Conservation (phyloP, 2,797 vertebrate species). For the Antennarius maculatus region DNA sequence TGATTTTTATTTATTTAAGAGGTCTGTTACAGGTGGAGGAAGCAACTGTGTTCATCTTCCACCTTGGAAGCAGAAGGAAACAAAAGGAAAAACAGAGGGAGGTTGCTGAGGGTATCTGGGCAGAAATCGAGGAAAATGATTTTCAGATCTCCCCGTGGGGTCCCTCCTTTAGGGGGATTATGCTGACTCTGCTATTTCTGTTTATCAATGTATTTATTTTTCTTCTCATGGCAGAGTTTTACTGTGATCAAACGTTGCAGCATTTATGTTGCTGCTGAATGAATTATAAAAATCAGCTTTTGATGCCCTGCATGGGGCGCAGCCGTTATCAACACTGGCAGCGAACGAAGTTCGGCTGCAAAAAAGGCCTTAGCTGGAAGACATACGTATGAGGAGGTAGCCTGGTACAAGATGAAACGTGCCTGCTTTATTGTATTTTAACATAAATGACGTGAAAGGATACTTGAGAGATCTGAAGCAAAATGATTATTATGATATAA, state of each 20-base stretch:
- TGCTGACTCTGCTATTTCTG: slow-evolving; percentile 72
- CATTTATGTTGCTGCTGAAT: slow-evolving; percentile 71
- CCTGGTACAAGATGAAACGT: slow-evolving; percentile 52
- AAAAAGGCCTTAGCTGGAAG: slow-evolving; percentile 62
- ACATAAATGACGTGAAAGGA: slow-evolving; percentile 28
- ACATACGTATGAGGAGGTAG: slow-evolving; percentile 29
- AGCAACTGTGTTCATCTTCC: slow-evolving; percentile 43
- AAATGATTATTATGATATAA: slow-evolving; percentile 35
- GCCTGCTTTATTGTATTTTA: slow-evolving; percentile 55
- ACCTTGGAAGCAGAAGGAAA: slow-evolving; percentile 33
- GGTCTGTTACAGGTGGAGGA: slow-evolving; percentile 37
- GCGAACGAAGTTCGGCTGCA: slow-evolving; percentile 51
- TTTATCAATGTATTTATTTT: slow-evolving; percentile 81
- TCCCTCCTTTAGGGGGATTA: slow-evolving; percentile 60
- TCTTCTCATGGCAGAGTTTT: slow-evolving; percentile 74
- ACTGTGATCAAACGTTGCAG: slow-evolving; percentile 79
- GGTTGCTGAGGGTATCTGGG: slow-evolving; percentile 37
- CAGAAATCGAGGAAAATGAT: slow-evolving; percentile 40
- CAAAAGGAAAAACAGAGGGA: slow-evolving; percentile 14
- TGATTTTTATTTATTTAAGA: slow-evolving; percentile 68
- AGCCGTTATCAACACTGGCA: slow-evolving; percentile 45
- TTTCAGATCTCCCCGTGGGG: slow-evolving; percentile 54
- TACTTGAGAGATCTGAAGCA: slow-evolving; percentile 9
- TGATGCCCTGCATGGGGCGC: slow-evolving; percentile 38
- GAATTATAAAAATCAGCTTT: slow-evolving; percentile 63